Evolutionary conservation across 2,113 vertebrate species (phyloP).

Genomic region (Silurus glanis): DNA sequence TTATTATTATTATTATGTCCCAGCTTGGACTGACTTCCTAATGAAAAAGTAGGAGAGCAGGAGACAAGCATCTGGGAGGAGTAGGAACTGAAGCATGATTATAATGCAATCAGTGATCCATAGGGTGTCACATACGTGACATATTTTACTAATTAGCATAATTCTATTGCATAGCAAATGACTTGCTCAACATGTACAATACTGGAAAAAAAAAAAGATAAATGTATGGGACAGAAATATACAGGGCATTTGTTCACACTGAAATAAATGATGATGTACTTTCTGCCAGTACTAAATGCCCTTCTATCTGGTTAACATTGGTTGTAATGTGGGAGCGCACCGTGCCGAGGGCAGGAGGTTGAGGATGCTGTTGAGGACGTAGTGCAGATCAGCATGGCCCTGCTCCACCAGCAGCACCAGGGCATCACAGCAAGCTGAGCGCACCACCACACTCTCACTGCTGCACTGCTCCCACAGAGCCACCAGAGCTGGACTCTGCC

Average conservation of each 20-base stretch:
- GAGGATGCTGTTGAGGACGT: slow-evolving; percentile 82
- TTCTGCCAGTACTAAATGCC: not conserved
- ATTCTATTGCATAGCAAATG: not conserved
- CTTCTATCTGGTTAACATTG: not conserved
- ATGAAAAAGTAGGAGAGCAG: not conserved
- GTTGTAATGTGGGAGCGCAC: slow-evolving; percentile 63
- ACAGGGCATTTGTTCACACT: no score
- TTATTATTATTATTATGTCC: not conserved
- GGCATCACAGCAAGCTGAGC: slow-evolving; percentile 84
- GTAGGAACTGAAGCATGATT: slow-evolving; percentile 6
- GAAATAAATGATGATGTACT: no score
- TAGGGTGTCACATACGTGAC: slow-evolving; percentile 7
- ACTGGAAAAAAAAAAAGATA: not conserved
- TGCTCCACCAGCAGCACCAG: slow-evolving; percentile 86
- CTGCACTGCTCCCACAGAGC: slow-evolving; percentile 92
- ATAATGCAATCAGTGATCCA: slow-evolving; percentile 30
- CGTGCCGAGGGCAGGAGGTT: slow-evolving; percentile 90
- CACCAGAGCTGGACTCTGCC: slow-evolving; percentile 83
- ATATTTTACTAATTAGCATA: slow-evolving; percentile 13
- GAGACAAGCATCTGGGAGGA: slow-evolving; percentile 9
- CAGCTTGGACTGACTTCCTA: not conserved
- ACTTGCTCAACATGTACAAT: not conserved
- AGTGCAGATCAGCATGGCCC: slow-evolving; percentile 82
- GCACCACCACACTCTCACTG: slow-evolving; percentile 76
- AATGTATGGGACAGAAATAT: no score